Percentiles rank a stretch among this genome's conserved stretches.
Conservation (phyloP, 1,140 invertebrate species). For the Kradibia gibbosae region DNA sequence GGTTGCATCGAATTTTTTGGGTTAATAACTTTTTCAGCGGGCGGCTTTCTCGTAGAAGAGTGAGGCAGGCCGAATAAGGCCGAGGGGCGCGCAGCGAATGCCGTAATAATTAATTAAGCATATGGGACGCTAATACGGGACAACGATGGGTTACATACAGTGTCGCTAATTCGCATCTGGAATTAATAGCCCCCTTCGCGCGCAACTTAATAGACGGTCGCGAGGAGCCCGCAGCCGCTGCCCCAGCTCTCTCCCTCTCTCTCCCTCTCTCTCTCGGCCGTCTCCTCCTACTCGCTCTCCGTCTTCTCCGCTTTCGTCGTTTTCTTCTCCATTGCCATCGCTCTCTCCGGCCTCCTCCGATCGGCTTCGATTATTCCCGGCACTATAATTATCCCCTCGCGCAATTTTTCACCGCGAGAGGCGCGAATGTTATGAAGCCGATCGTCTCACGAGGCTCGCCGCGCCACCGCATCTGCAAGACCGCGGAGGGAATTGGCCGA, state of each 20-base stretch:
- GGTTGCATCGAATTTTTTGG: no score
- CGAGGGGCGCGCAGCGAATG: no score
- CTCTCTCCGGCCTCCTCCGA: conserved; percentile 51
- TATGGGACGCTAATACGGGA: conserved; percentile 59
- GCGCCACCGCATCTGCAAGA: background rate
- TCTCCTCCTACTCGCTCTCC: conserved; percentile 16
- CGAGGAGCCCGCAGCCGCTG: conserved; percentile 48
- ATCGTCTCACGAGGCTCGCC: background rate
- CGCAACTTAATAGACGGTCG: conserved; percentile 65
- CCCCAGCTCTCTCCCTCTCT: conserved; percentile 6
- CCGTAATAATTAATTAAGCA: conserved; percentile 65
- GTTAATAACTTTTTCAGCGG: no score
- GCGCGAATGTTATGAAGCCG: background rate
- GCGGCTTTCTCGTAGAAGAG: no score
- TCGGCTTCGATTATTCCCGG: conserved; percentile 64
- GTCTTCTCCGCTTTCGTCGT: conserved; percentile 21
- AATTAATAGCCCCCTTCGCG: conserved; percentile 65
- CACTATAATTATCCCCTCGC: conserved; percentile 62
- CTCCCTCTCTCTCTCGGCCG: background rate
- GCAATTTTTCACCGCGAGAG: conserved; percentile 43
- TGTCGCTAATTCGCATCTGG: conserved; percentile 51
- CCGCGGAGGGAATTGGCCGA: background rate
- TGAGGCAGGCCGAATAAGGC: no score
- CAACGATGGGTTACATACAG: conserved; percentile 58
- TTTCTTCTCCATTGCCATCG: background rate